Evolutionary conservation across 2,888 invertebrate species (phyloP), one percentile per base, ranked within the genome.

Genomic region (Papilio gigon): DNA sequence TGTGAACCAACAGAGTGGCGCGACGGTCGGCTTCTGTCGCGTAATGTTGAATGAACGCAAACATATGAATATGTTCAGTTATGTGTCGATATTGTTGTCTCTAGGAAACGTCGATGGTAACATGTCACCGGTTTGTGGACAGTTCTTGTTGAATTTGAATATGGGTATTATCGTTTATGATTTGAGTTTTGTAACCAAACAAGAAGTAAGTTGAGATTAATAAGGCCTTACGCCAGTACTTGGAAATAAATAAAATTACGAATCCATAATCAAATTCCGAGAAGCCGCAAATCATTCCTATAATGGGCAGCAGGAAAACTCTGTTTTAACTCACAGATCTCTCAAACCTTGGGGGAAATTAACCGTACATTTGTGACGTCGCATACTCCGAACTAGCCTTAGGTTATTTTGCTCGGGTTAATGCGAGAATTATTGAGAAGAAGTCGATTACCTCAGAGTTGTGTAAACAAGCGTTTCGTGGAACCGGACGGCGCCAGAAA

Each of bases 291-390:
- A n/a, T 25, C 14, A 27, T 67, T 37, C 62, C 22, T 22, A 12
- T 40, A 67, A 67, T 67, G 6, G 42, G n/a, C 22, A 30, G 17
- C 42, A 67, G 67, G 67, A 67, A 67, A 67, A 62, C 11, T 27
- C 27, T 33, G 20, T 14, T 5, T 56, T 30, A 56, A n/a, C 33
- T 33, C 40, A 20, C 6, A 20, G 30, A 35, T 44, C 50, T 37
- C 40, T 27, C 37, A 30, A 56, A 42, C 22, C 56, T 53, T 11
- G 30, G 50, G 62, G 53, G 61, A 22, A 68, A 62, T 58, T 42
- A 25, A 6, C 33, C 1, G 53, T 14, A 30, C 8, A 20, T 20
- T 22, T 53, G 22, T 67, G 59, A 53, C 53, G 67, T 61, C 61
- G 60, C 44, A 1, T 67, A 62, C 67, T 25, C 11, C 17, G 62